Conservation (phyloP, 2,888 invertebrate genomes). For the Plusia festucae region DNA sequence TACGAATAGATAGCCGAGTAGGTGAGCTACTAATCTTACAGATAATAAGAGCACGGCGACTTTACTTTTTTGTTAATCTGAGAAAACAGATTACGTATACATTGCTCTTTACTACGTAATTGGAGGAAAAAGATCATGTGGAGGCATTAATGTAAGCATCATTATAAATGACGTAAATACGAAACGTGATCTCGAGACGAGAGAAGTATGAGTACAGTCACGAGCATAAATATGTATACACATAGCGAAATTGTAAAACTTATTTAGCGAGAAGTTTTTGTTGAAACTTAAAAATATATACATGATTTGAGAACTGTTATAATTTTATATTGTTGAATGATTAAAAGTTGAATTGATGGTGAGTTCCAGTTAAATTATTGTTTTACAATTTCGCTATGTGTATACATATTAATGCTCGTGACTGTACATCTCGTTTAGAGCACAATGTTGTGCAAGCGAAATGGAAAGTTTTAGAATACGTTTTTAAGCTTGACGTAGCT, state of each 20-base stretch:
- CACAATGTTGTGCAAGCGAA: conserved; percentile 8
- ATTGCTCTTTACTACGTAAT: conserved; percentile 38
- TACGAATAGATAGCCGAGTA: not conserved
- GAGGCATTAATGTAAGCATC: conserved; percentile 56
- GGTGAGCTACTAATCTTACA: not conserved
- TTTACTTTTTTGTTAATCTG: not conserved
- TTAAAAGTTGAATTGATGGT: too few species aligned
- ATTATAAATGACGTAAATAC: conserved; percentile 63
- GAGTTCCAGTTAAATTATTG: too few species aligned
- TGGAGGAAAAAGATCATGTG: conserved; percentile 49
- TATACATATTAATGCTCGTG: too few species aligned
- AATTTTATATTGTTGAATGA: too few species aligned
- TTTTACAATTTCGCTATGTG: too few species aligned
- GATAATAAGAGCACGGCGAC: not conserved
- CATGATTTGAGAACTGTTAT: too few species aligned
- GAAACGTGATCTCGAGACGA: conserved; percentile 56
- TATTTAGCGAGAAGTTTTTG: too few species aligned
- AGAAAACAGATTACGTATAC: conserved; percentile 9
- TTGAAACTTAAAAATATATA: too few species aligned
- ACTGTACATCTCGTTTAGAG: not conserved
- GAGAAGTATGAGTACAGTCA: conserved; percentile 3
- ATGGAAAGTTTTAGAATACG: conserved; percentile 10
- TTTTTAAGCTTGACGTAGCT: not conserved
- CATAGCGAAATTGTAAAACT: too few species aligned
- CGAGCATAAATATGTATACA: too few species aligned